These are phyloP conservation scores for Maccullochella peelii DNA, from an alignment of 2,113 vertebrate species.

Conservation along the genomic window DNA sequence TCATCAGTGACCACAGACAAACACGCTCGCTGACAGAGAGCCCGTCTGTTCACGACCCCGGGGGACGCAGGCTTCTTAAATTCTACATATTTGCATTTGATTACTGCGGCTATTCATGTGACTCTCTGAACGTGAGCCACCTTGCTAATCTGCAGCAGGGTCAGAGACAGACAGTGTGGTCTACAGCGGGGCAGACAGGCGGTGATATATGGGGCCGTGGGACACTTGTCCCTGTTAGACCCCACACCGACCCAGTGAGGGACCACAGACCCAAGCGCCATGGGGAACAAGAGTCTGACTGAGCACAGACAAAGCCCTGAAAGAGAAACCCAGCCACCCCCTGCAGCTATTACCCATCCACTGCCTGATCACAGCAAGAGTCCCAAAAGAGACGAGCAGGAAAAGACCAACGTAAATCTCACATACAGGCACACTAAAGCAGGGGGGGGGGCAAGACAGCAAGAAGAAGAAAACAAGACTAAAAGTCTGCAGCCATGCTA, in stretches of 20 bases:
- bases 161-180: slow-evolving; percentile 58
- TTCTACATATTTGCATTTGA: slow-evolving; percentile 69
- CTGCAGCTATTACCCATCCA: slow-evolving; percentile 46
- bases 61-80: slow-evolving; percentile 48
- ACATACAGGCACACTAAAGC: slow-evolving; percentile 23
- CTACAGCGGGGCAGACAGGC: slow-evolving; percentile 51
- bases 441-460: not conserved
- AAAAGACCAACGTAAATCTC: slow-evolving; percentile 70
- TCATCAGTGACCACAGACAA: slow-evolving; percentile 49
- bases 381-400: slow-evolving; percentile 61
- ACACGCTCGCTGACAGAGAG: slow-evolving; percentile 30
- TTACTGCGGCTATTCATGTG: slow-evolving; percentile 26
- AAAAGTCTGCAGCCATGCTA: not conserved
- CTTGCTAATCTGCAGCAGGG: slow-evolving; percentile 56
- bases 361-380: slow-evolving; percentile 49
- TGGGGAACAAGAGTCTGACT: slow-evolving; percentile 69
- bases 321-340: slow-evolving; percentile 63
- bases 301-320: slow-evolving; percentile 76
- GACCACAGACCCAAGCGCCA: slow-evolving; percentile 52
- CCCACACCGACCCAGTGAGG: slow-evolving; percentile 69
- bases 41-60: slow-evolving; percentile 18
- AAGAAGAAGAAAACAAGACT: slow-evolving; percentile 20
- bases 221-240: slow-evolving; percentile 72
- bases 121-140: slow-evolving; percentile 46
- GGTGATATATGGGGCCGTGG: slow-evolving; percentile 79